A percentile compares a stretch with the other conserved stretches of the same genome.
Evolutionary conservation across 2,888 invertebrate species (phyloP).

Genomic region (Nasonia oneida): DNA sequence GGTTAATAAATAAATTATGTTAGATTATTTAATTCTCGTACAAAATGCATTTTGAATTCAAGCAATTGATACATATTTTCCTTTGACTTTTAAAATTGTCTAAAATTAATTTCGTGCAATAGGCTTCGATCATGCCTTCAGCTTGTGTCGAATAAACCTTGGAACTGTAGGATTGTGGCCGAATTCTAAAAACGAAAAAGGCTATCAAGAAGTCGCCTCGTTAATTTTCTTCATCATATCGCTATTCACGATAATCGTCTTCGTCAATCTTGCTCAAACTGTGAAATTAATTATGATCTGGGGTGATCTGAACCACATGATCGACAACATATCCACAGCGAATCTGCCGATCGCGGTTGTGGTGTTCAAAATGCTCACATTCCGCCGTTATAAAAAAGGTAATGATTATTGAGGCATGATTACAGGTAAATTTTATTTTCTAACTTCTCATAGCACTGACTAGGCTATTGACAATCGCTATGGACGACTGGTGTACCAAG

Average conservation of each 20-base stretch:
- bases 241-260: conserved; percentile 35
- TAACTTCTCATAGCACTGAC: conserved; percentile 9
- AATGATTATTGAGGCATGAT: background rate
- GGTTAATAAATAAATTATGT: background rate
- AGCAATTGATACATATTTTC: too few species aligned
- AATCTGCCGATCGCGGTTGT: conserved; percentile 51
- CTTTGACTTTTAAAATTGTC: too few species aligned
- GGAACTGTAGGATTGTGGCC: conserved; percentile 61
- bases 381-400: conserved; percentile 53
- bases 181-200: conserved; percentile 7
- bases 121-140: conserved; percentile 54
- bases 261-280: conserved; percentile 57
- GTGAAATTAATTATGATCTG: conserved; percentile 52
- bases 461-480: background rate
- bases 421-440: background rate
- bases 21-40: too few species aligned
- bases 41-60: too few species aligned
- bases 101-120: background rate
- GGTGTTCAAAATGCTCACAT: conserved; percentile 55
- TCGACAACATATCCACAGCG: conserved; percentile 57
- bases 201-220: background rate
- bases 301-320: conserved; percentile 54
- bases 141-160: conserved; percentile 46
- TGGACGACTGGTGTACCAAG: conserved; percentile 28
- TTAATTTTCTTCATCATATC: background rate